phyloP scores from a whole-genome alignment of 2,113 vertebrate genomes.

The Limnothrissa miodon region DNA sequence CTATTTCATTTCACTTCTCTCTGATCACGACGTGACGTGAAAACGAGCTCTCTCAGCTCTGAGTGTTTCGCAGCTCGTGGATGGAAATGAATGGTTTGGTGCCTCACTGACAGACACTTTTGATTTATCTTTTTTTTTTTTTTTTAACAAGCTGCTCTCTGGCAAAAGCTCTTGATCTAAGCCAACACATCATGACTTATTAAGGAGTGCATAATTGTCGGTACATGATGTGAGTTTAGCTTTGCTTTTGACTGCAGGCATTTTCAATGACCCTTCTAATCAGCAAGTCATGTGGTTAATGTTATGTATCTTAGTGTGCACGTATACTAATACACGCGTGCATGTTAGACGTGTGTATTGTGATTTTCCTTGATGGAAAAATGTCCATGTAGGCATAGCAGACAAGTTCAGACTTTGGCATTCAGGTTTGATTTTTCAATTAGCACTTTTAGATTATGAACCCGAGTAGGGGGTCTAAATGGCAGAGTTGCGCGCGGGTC shows the following conservation, averaged over 20 bases:
- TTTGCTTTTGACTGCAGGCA: not conserved
- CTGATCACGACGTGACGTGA: not conserved
- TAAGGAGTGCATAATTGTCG: not conserved
- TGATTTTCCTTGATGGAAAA: not conserved
- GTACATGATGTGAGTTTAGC: not conserved
- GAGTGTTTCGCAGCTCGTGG: not conserved
- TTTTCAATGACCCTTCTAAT: conserved; percentile 18
- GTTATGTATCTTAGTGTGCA: not conserved
- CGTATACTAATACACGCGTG: too few species aligned
- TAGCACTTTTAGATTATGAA: conserved; percentile 19
- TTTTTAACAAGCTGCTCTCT: conserved; percentile 11
- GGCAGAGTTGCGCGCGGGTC: conserved; percentile 16
- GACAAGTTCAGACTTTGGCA: not conserved
- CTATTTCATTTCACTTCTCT: not conserved
- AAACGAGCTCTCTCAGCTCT: not conserved
- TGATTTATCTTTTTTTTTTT: not conserved
- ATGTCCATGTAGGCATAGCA: not conserved
- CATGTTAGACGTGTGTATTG: too few species aligned
- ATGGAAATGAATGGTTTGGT: conserved; percentile 7
- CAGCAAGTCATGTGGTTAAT: not conserved
- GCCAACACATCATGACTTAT: not conserved
- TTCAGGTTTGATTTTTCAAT: conserved; percentile 36
- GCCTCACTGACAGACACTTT: conserved; percentile 10
- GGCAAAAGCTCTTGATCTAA: conserved; percentile 11
- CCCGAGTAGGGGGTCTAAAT: conserved; percentile 20